Evolutionary conservation across 2,113 vertebrate species (phyloP).

Genomic region (Alouatta palliata): DNA sequence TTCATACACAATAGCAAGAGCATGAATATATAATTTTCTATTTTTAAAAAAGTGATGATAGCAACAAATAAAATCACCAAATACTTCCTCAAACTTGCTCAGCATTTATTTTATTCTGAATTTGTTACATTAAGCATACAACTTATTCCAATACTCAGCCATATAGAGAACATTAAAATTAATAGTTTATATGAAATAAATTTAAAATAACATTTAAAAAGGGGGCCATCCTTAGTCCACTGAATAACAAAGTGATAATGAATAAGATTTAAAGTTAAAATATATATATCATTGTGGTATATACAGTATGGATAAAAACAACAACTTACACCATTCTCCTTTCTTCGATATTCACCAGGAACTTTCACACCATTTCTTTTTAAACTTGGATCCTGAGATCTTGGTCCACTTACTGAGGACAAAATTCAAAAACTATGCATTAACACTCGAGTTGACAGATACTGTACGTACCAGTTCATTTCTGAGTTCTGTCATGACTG

Average conservation of each 20-base stretch:
- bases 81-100: background rate
- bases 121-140: background rate
- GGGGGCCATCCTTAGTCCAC: background rate
- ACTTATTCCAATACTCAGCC: background rate
- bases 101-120: background rate
- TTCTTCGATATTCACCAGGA: constrained; percentile 86
- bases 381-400: constrained; percentile 86
- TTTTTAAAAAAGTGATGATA: background rate
- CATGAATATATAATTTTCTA: background rate
- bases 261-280: background rate
- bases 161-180: background rate
- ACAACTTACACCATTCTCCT: constrained; percentile 96
- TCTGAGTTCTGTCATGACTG: background rate
- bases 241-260: background rate
- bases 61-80: constrained; percentile 13
- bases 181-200: background rate
- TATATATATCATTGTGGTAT: too few relatives aligned
- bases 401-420: constrained; percentile 84
- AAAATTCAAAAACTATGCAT: constrained; percentile 31
- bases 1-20: background rate
- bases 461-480: background rate
- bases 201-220: background rate
- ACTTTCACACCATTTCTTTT: constrained; percentile 93
- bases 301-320: rapidly evolving
- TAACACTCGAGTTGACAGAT: background rate